Percentiles rank a stretch among this genome's conserved stretches.
Conservation (phyloP, 2,888 invertebrate species). For the Alsophila aescularia region DNA sequence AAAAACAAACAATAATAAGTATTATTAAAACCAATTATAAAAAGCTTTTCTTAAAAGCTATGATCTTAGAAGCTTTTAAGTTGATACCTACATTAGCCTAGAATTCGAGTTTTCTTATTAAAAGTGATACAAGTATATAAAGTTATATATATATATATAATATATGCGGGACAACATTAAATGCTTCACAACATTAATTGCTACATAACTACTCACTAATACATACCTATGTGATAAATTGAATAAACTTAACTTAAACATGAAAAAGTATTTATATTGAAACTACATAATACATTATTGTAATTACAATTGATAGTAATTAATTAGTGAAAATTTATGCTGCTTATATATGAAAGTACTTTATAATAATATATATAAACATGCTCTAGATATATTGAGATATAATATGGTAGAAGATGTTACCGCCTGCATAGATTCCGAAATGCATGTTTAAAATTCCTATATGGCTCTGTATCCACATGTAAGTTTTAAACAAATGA, state of each 20-base stretch:
- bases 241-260: constrained; percentile 1
- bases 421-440: too few relatives aligned
- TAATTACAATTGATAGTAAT: too few relatives aligned
- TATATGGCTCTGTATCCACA: too few relatives aligned
- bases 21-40: not conserved
- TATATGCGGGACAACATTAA: constrained; percentile 7
- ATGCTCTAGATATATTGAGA: too few relatives aligned
- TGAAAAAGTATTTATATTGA: not conserved
- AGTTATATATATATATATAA: too few relatives aligned
- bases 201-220: constrained; percentile 1
- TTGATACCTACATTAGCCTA: not conserved
- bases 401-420: too few relatives aligned
- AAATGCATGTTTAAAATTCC: too few relatives aligned
- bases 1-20: not conserved
- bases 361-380: too few relatives aligned
- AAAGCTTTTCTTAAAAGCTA: constrained; percentile 3
- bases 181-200: constrained; percentile 5
- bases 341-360: too few relatives aligned
- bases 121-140: constrained; percentile 7
- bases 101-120: too few relatives aligned
- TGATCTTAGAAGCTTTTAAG: not conserved
- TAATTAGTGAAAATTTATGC: too few relatives aligned
- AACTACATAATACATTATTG: not conserved
- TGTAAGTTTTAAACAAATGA: too few relatives aligned
- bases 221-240: not conserved